Evolutionary conservation across 2,113 vertebrate species (phyloP), one percentile per base, ranked within the genome.

Genomic region (Microcebus jonahi): DNA sequence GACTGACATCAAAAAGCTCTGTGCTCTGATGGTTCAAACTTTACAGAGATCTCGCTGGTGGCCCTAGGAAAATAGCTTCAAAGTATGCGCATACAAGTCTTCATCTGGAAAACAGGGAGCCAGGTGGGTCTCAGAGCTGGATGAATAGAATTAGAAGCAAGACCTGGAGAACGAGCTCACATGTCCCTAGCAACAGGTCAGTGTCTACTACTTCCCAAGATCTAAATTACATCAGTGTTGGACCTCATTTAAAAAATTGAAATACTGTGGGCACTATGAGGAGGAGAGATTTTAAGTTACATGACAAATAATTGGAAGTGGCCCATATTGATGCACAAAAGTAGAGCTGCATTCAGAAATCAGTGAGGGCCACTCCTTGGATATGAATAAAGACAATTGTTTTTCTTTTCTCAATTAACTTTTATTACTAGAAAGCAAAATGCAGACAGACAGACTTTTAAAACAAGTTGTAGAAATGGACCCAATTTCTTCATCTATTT

Each of bases 401-500:
- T 55, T 45, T 70, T 4, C 9, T 59, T 27, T 79, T 63, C 61
- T 59, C 39, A 53, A 6, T 59, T 42, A 88, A 68, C 18, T 23
- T 70, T 77, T 88, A 34, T 61, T 77, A 90, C 80, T 70, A n/a
- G 68, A 85, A 75, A 81, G 14, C 18, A 93, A 86, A 55, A 14
- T 55, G 3, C 61, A 6, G 36, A 45, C 21, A 93, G 36, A 45
- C 14, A 91, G 53, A n/a, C 53, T 93, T 95, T 95, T 82, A 65
- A 97, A 82, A 95, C 50, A 84, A 92, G 48, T 71, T 90, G 17
- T 61, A 86, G 68, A 93, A 95, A 81, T 50, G 27, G 88, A 90
- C 45, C 55, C 68, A 14, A 86, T 95, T 98, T 97, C 50, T 31
- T 71, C 83, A 77, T 89, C 25, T 34, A 9, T 80, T 93, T 97